Conservation (phyloP, 2,888 invertebrate genomes). For the Epirrhoe alternata region DNA sequence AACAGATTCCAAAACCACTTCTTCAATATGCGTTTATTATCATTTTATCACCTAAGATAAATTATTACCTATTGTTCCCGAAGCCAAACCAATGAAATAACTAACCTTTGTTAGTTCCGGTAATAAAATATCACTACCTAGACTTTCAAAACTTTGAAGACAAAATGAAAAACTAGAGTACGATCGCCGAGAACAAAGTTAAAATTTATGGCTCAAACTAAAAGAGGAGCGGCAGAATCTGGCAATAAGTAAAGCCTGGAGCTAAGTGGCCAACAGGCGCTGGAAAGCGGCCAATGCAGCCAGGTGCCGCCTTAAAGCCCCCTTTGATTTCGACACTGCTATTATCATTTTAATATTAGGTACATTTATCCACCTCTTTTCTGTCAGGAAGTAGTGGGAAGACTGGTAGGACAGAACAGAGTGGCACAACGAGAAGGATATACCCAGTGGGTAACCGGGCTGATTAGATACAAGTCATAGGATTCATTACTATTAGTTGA, state of each 20-base stretch:
- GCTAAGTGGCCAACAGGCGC: constrained; percentile 14
- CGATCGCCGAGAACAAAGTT: constrained; percentile 13
- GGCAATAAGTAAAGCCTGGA: constrained; percentile 17
- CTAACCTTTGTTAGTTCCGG: neutral
- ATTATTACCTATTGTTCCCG: no score
- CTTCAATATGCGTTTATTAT: no score
- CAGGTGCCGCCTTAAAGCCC: constrained; percentile 17
- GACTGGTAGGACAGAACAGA: no score
- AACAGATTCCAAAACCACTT: no score
- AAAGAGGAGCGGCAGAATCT: constrained; percentile 7
- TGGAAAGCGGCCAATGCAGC: constrained; percentile 13
- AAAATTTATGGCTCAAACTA: constrained; percentile 14
- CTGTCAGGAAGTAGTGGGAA: no score
- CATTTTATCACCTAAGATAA: no score
- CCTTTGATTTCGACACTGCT: constrained; percentile 12
- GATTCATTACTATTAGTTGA: no score
- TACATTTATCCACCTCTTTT: neutral
- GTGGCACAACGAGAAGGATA: no score
- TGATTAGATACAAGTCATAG: no score
- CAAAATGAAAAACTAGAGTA: constrained; percentile 1
- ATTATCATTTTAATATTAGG: constrained; percentile 3
- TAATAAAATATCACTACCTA: neutral
- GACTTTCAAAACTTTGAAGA: neutral
- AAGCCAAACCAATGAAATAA: neutral
- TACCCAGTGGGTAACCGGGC: no score